Evolutionary conservation across 2,888 invertebrate species (phyloP), one percentile per base, ranked within the genome.

Genomic region (Pandemis cinnamomeana): DNA sequence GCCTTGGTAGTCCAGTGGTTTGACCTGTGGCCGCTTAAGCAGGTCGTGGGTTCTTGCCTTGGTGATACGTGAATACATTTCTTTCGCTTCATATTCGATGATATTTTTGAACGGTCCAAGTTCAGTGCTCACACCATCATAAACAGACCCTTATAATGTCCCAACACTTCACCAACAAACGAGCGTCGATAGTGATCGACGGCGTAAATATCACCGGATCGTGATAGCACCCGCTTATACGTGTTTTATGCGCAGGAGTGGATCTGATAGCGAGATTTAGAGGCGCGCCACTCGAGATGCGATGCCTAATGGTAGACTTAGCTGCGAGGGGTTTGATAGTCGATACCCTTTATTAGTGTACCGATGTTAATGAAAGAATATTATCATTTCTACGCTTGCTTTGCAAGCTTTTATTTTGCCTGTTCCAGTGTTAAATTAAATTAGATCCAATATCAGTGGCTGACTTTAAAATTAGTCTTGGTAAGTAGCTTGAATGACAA

Each of bases 181-280:
- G 87, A 88, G 13, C 55, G 81, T 82, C 84, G 92, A 92, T 93
- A 90, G 86, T 88, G 87, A 92, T 92, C 92, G 87, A 81, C 83
- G 78, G 83, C 84, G 86, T 88, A 87, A 87, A 87, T 86, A 86
- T 86, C 85, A 82, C 80, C 77, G 80, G 83, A 84, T 84, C 78
- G 82, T 83, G 83, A 84, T 87, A 85, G 84, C 86, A 78, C 79
- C 78, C 78, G 85, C 84, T 86, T 83, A 84, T 84, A 80, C 86
- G 82, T 86, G 87, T 85, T 87, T 90, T 89, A 91, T 86, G 86
- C 84, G 82, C 85, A 84, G 83, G 82, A 81, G 78, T 79, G 80
- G 86, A 92, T 92, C 91, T 84, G 93, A 93, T 92, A 91, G 82
- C 78, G 82, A 83, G 88, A 93, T 92, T 93, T 93, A 93, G 90